Evolutionary conservation across 2,888 invertebrate genomes (phyloP).

Genomic region (Drosophila kuntzei): DNA sequence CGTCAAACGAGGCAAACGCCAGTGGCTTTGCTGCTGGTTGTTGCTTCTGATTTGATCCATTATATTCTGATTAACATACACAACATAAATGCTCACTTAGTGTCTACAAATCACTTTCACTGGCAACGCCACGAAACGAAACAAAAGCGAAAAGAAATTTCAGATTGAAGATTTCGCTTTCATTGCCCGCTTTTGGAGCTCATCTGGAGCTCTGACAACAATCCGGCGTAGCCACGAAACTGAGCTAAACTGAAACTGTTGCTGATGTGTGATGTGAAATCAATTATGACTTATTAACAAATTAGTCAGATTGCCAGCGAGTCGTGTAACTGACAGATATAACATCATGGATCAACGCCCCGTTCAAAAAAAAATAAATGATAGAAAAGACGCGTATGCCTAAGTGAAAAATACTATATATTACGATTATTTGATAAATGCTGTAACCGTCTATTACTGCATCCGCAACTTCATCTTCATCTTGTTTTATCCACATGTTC

Average conservation of each 20-base stretch:
- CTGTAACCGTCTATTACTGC: slow-evolving; percentile 48
- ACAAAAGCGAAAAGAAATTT: slow-evolving; percentile 59
- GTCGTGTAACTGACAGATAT: slow-evolving; percentile 69
- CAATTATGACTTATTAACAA: slow-evolving; percentile 82
- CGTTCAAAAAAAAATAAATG: slow-evolving; percentile 22
- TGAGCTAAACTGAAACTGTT: not conserved
- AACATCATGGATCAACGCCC: slow-evolving; percentile 58
- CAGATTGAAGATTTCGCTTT: slow-evolving; percentile 67
- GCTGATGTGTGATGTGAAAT: slow-evolving; percentile 71
- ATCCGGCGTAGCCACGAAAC: slow-evolving; percentile 17
- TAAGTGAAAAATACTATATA: slow-evolving; percentile 20
- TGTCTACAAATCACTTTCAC: slow-evolving; percentile 72
- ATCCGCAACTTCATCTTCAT: slow-evolving; percentile 36
- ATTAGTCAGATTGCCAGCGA: slow-evolving; percentile 57
- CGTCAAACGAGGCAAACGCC: slow-evolving; percentile 11
- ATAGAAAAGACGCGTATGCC: not conserved
- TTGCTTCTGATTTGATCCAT: slow-evolving; percentile 41
- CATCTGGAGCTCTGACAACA: slow-evolving; percentile 35
- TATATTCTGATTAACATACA: slow-evolving; percentile 74
- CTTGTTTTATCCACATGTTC: slow-evolving; percentile 21
- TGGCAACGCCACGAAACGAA: slow-evolving; percentile 44
- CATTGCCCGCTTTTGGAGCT: slow-evolving; percentile 49
- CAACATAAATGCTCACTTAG: slow-evolving; percentile 56
- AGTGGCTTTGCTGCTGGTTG: slow-evolving; percentile 10
- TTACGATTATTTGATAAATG: slow-evolving; percentile 34